These are phyloP conservation scores for Pagetopsis macropterus DNA, from an alignment of 2,797 vertebrate species.

Conservation along the genomic window DNA sequence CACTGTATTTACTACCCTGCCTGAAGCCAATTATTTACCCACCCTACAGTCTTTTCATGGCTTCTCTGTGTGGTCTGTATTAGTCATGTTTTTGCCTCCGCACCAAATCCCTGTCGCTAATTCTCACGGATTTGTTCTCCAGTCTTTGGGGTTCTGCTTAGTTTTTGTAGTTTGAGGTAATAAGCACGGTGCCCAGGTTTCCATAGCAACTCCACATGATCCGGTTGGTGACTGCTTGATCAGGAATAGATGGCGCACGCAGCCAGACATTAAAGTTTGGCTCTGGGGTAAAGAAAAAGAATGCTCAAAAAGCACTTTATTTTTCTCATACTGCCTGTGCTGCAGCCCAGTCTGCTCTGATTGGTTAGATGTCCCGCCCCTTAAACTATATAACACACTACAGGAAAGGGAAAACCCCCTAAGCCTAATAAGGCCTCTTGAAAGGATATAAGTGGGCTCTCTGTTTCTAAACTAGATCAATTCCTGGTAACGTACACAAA, in stretches of 20 bases:
- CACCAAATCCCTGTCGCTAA: constrained; percentile 51
- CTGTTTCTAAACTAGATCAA: constrained; percentile 23
- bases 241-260: constrained; percentile 66
- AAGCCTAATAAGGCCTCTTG: constrained; percentile 11
- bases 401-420: too few relatives aligned
- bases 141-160: constrained; percentile 55
- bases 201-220: constrained; percentile 84
- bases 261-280: constrained; percentile 56
- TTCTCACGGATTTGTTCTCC: constrained; percentile 57
- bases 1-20: constrained; percentile 73
- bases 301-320: not conserved
- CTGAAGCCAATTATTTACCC: constrained; percentile 70
- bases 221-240: constrained; percentile 68
- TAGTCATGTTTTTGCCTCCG: constrained; percentile 72
- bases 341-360: too few relatives aligned
- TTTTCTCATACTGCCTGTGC: too few relatives aligned
- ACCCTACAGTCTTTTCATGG: constrained; percentile 57
- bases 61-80: constrained; percentile 61
- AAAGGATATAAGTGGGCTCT: constrained; percentile 38
- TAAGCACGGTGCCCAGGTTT: constrained; percentile 79
- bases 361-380: too few relatives aligned
- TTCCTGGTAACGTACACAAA: not conserved
- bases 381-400: too few relatives aligned
- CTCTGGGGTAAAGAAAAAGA: constrained; percentile 28
- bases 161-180: constrained; percentile 73